These are phyloP conservation scores for Chaetodon trifasciatus DNA, from an alignment of 2,797 vertebrate genomes.

Conservation along the genomic window DNA sequence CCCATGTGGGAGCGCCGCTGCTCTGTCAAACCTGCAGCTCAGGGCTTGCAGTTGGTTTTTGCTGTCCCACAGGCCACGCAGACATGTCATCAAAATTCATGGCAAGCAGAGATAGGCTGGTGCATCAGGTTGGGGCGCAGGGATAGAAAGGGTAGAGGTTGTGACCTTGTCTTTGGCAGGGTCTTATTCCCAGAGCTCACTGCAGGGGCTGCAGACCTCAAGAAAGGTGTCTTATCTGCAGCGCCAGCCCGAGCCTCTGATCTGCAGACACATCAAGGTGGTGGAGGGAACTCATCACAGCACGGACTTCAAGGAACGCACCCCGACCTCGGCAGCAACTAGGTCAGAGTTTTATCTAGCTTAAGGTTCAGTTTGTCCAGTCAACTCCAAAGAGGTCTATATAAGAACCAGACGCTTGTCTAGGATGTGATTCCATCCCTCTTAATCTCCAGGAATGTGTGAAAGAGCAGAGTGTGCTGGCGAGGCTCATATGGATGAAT, in stretches of 20 bases:
- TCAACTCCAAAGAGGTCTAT: slow-evolving; percentile 31
- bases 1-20: slow-evolving; percentile 29
- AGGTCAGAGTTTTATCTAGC: slow-evolving; percentile 58
- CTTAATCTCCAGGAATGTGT: slow-evolving; percentile 69
- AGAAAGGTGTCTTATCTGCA: slow-evolving; percentile 68
- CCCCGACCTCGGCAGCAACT: slow-evolving; percentile 48
- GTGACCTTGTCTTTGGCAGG: slow-evolving; percentile 71
- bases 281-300: slow-evolving; percentile 31
- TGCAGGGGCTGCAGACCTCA: slow-evolving; percentile 22
- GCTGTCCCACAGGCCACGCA: slow-evolving; percentile 39
- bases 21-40: slow-evolving; percentile 55
- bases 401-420: slow-evolving; percentile 59
- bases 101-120: slow-evolving; percentile 35
- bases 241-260: slow-evolving; percentile 53
- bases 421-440: slow-evolving; percentile 43
- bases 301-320: slow-evolving; percentile 44
- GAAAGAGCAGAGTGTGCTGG: slow-evolving; percentile 47
- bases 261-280: slow-evolving; percentile 55
- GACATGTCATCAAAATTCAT: slow-evolving; percentile 44
- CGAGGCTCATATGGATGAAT: slow-evolving; percentile 54
- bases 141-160: slow-evolving; percentile 54
- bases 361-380: slow-evolving; percentile 45
- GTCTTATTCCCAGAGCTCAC: slow-evolving; percentile 53
- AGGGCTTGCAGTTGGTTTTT: slow-evolving; percentile 31
- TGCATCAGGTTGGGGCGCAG: background rate